phyloP scores from a whole-genome alignment of 2,888 invertebrate species.

The Liopterus haemorrhoidalis region DNA sequence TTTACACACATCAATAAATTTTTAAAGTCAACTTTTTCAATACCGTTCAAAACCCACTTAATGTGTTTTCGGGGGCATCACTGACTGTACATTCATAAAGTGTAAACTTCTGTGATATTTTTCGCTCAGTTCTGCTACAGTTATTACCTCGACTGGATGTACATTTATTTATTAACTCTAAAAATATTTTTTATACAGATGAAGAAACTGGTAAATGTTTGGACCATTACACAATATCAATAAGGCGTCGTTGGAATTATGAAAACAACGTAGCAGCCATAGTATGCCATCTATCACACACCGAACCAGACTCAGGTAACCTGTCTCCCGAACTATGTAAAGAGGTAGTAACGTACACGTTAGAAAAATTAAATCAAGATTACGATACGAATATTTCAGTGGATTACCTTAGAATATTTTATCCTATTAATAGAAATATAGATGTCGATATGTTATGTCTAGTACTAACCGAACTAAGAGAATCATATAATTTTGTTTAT shows the following conservation, averaged over 20 bases:
- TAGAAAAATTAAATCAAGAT: constrained; percentile 50
- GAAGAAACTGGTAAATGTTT: constrained; percentile 87
- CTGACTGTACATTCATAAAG: no score
- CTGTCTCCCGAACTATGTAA: constrained; percentile 49
- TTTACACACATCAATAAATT: no score
- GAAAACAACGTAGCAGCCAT: constrained; percentile 82
- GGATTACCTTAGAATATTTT: constrained; percentile 72
- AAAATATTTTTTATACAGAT: constrained; percentile 51
- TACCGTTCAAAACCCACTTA: no score
- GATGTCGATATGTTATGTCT: constrained; percentile 45
- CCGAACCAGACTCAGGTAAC: constrained; percentile 44
- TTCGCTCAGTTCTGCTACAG: no score
- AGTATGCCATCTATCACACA: constrained; percentile 65
- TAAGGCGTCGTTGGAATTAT: constrained; percentile 81
- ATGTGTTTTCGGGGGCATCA: no score
- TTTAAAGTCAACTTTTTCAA: no score
- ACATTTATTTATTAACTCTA: constrained; percentile 3
- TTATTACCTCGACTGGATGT: no score
- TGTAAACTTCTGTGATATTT: no score
- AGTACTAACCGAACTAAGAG: constrained; percentile 48
- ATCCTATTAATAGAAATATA: constrained; percentile 58
- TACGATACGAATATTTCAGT: constrained; percentile 49
- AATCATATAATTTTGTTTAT: constrained; percentile 57
- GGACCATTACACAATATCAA: constrained; percentile 74
- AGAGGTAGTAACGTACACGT: constrained; percentile 52